A percentile compares a stretch with the other conserved stretches of the same genome.
These are phyloP conservation scores for Ips typographus DNA, from an alignment of 1,140 invertebrate genomes.

Conservation along the genomic window DNA sequence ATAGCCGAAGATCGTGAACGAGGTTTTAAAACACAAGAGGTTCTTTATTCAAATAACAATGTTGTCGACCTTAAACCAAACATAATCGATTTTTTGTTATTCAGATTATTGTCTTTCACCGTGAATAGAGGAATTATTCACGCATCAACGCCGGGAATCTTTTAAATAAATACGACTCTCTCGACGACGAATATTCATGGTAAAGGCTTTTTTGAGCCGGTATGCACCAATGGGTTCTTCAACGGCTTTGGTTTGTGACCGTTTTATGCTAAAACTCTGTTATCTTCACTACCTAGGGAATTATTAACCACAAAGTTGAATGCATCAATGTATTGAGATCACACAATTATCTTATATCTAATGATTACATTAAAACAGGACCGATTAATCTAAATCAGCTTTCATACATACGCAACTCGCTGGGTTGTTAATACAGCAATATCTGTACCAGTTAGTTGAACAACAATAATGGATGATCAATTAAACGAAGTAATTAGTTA, in stretches of 20 bases:
- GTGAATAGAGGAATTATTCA: constrained; percentile 26
- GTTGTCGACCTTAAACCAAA: constrained; percentile 24
- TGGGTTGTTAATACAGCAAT: too few species aligned
- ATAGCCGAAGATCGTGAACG: constrained; percentile 14
- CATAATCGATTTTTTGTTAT: constrained; percentile 32
- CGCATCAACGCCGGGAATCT: constrained; percentile 17
- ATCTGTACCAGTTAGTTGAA: too few species aligned
- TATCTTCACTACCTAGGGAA: neutral
- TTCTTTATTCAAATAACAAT: constrained; percentile 11
- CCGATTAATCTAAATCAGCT: neutral
- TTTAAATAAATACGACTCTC: constrained; percentile 20
- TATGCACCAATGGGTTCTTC: neutral
- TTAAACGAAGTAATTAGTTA: constrained; percentile 9
- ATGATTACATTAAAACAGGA: neutral
- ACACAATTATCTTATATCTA: neutral
- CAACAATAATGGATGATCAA: neutral
- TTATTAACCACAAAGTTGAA: neutral
- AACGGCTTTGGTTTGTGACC: neutral
- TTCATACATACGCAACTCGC: too few species aligned
- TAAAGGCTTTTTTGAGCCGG: constrained; percentile 2
- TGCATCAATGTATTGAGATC: neutral
- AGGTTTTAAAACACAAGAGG: constrained; percentile 15
- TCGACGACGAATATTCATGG: neutral
- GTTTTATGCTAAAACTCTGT: neutral
- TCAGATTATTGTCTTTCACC: constrained; percentile 14